phyloP scores from a whole-genome alignment of 2,113 vertebrate species.

The Elephantulus edwardii region DNA sequence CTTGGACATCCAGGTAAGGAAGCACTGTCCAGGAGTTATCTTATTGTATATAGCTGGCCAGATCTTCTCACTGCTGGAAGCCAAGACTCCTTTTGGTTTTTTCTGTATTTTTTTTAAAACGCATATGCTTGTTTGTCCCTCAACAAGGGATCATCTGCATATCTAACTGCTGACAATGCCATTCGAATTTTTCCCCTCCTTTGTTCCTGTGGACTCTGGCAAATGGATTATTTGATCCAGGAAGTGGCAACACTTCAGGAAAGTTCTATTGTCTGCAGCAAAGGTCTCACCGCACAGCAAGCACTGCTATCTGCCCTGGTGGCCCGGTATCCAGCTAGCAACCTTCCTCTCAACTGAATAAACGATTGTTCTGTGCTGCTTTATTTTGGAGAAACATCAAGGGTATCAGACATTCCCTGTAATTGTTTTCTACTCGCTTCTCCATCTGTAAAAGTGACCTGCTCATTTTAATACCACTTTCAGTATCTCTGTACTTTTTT shows the following conservation, averaged over 20 bases:
- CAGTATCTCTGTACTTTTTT: conserved; percentile 53
- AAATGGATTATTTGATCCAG: conserved; percentile 59
- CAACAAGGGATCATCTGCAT: conserved; percentile 67
- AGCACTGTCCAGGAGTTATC: not conserved
- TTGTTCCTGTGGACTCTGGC: conserved; percentile 54
- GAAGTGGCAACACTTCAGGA: not conserved
- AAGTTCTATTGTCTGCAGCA: not conserved
- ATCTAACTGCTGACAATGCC: conserved; percentile 65
- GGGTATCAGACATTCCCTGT: conserved; percentile 60
- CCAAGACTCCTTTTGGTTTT: conserved; percentile 54
- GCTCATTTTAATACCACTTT: conserved; percentile 59
- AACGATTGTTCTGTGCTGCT: conserved; percentile 79
- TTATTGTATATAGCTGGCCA: not conserved
- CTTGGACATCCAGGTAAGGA: not conserved
- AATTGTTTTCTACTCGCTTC: conserved; percentile 70
- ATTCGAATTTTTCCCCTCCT: conserved; percentile 63
- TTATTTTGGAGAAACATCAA: conserved; percentile 80
- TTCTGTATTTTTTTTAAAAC: conserved; percentile 66
- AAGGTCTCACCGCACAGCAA: not conserved
- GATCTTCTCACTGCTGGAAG: not conserved
- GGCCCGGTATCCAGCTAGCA: conserved; percentile 63
- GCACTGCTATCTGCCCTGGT: conserved; percentile 48
- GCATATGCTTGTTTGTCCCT: not conserved
- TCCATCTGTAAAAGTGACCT: conserved; percentile 21
- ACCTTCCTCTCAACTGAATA: conserved; percentile 70